A percentile compares a stretch with the other conserved stretches of the same genome.
These are phyloP conservation scores for Aphelenchoides avenae DNA, from an alignment of 1,140 invertebrate species.

Conservation along the genomic window DNA sequence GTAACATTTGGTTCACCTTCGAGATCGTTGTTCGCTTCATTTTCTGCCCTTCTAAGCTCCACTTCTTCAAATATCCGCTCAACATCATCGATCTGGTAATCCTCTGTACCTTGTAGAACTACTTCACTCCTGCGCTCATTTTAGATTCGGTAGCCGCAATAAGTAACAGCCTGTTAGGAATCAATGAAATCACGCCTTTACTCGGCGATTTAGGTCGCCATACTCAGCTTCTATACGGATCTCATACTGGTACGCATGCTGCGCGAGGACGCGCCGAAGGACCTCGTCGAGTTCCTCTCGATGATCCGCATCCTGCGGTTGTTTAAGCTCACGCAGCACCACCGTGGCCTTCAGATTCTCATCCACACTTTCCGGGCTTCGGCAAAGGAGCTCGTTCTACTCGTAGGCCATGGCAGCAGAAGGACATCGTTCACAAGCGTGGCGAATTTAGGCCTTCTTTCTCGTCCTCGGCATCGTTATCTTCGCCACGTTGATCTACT, in stretches of 20 bases:
- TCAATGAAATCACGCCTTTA: too few species aligned
- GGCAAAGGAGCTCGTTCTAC: conserved; percentile 40
- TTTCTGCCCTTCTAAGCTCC: conserved; percentile 78
- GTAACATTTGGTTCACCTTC: conserved; percentile 95
- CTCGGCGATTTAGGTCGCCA: too few species aligned
- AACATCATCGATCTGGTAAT: conserved; percentile 86
- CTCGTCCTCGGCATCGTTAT: conserved; percentile 70
- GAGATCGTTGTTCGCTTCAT: conserved; percentile 80
- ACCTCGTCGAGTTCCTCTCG: conserved; percentile 76
- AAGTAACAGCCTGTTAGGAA: too few species aligned
- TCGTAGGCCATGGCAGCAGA: conserved; percentile 9
- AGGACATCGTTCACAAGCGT: not conserved
- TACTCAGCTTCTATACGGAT: conserved; percentile 40
- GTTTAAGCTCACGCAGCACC: conserved; percentile 86
- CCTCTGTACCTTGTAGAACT: too few species aligned
- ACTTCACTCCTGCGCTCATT: too few species aligned
- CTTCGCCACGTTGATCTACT: conserved; percentile 94
- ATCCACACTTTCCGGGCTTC: conserved; percentile 77
- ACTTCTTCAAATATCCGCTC: conserved; percentile 80
- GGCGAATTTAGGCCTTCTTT: conserved; percentile 71
- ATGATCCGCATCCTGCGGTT: conserved; percentile 98
- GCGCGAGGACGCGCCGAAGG: conserved; percentile 43
- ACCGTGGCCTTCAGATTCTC: conserved; percentile 92
- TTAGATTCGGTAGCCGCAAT: too few species aligned
- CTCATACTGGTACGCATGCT: conserved; percentile 27